Evolutionary conservation across 2,113 vertebrate species (phyloP).

Genomic region (rat (Rattus norvegicus)): DNA sequence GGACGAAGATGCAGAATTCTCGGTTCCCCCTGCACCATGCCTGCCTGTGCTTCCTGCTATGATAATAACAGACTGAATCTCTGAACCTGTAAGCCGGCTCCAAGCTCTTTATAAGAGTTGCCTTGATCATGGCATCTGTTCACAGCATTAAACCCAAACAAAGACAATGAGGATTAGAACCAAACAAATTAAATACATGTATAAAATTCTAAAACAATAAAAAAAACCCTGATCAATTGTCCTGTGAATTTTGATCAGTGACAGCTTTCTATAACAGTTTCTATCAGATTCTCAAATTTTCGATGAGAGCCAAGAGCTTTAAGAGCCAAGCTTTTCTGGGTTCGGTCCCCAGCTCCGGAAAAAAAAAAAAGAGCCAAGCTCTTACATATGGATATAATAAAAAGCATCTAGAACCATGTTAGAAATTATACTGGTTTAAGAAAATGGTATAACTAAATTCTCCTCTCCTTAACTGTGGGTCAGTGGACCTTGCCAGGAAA

Average conservation of each 20-base stretch:
- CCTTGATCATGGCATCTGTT: no score
- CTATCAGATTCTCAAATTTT: not conserved
- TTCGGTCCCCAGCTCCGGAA: no score
- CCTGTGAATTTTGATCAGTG: not conserved
- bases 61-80: no score
- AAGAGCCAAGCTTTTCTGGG: no score
- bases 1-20: no score
- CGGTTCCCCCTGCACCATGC: no score
- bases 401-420: not conserved
- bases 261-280: not conserved
- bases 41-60: no score
- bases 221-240: not conserved
- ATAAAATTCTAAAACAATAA: not conserved
- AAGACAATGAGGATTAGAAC: not conserved
- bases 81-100: no score
- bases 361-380: no score
- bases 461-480: not conserved
- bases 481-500: no score
- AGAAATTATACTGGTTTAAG: not conserved
- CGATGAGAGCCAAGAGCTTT: not conserved
- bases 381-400: not conserved
- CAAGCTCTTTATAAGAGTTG: no score
- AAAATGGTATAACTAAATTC: not conserved
- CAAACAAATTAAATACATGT: not conserved
- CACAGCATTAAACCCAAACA: no score